These are phyloP conservation scores for Hymenopus coronatus DNA, from an alignment of 2,888 invertebrate genomes.

Conservation along the genomic window DNA sequence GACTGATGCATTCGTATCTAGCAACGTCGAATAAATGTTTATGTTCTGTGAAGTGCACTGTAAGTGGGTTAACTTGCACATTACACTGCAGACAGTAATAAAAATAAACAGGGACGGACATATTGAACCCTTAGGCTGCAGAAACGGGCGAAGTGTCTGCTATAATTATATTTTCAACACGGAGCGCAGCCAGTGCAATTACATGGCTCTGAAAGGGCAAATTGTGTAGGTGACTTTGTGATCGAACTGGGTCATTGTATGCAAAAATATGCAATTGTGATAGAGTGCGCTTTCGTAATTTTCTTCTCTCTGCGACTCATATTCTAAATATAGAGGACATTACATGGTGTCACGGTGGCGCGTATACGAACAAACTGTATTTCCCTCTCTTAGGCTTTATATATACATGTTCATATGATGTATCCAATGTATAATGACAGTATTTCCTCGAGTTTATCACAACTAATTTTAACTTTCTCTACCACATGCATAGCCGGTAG, in stretches of 20 bases:
- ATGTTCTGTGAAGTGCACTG: not conserved
- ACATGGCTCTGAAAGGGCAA: not conserved
- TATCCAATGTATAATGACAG: too few relatives aligned
- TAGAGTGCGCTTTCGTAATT: not conserved
- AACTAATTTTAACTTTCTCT: too few relatives aligned
- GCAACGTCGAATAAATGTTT: too few relatives aligned
- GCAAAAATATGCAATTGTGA: not conserved
- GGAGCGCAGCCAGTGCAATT: not conserved
- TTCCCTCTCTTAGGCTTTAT: too few relatives aligned
- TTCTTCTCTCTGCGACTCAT: too few relatives aligned
- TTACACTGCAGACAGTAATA: not conserved
- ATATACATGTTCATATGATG: too few relatives aligned
- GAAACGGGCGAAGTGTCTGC: not conserved
- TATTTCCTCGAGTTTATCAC: too few relatives aligned
- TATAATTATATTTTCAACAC: not conserved
- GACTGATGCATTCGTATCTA: too few relatives aligned
- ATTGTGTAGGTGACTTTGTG: not conserved
- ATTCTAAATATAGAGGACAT: too few relatives aligned
- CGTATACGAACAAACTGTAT: too few relatives aligned
- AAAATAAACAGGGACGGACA: not conserved
- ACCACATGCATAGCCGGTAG: too few relatives aligned
- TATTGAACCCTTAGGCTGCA: not conserved
- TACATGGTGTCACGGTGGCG: too few relatives aligned
- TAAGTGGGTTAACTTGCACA: not conserved
- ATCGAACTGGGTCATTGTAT: not conserved